Conservation (phyloP, 1,140 invertebrate species). For the Thaumatotibia leucotreta region DNA sequence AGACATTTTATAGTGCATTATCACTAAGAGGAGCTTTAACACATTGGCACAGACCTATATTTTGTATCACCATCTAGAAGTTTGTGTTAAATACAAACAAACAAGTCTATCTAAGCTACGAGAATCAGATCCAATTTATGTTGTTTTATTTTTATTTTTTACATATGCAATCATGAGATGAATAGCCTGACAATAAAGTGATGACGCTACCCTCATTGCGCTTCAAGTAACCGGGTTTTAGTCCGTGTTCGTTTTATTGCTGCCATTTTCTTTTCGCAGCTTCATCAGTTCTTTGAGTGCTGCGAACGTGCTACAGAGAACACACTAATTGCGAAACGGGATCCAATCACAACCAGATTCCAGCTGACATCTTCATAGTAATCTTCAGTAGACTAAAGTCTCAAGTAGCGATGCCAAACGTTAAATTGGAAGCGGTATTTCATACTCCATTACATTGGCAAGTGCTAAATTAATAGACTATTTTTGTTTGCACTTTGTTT, state of each 20-base stretch:
- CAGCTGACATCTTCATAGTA: conserved; percentile 49
- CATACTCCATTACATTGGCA: conserved; percentile 28
- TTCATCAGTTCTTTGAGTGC: not conserved
- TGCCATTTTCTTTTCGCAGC: not conserved
- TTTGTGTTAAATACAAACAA: too few relatives aligned
- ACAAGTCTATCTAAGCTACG: not conserved
- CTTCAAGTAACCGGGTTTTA: not conserved
- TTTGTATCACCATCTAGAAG: too few relatives aligned
- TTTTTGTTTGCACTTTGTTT: conserved; percentile 20
- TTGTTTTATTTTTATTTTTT: not conserved
- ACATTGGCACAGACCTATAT: too few relatives aligned
- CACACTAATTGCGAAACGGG: conserved; percentile 44
- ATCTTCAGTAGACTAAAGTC: not conserved
- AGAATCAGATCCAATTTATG: not conserved
- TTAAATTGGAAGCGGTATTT: not conserved
- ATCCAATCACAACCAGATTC: conserved; percentile 54
- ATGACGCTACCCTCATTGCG: not conserved
- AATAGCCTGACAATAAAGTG: not conserved
- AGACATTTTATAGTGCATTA: too few relatives aligned
- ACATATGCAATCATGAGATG: not conserved
- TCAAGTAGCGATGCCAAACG: not conserved
- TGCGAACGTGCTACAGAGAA: not conserved
- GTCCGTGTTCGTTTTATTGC: not conserved
- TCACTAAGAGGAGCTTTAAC: too few relatives aligned
- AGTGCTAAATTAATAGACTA: conserved; percentile 41